Base-by-base conservation (phyloP, 2,113 vertebrate species). In the Neogobius melanostomus region DNA sequence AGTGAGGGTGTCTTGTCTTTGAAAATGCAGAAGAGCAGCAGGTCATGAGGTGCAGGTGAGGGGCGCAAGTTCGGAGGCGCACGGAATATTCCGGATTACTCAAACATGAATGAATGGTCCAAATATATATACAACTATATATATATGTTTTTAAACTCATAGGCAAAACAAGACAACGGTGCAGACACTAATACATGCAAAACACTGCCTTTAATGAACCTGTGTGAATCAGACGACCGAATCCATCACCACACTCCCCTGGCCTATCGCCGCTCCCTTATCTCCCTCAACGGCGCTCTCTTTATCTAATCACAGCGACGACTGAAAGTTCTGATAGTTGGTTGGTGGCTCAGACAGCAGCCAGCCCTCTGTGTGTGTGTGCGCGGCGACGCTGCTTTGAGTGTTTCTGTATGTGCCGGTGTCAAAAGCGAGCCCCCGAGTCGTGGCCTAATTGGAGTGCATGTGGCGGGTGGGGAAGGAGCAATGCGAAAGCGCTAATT, bases 361-460 rank as follows among this genome's bases (percentile, higher is more conserved):
- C 53, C 62, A 64, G 72, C 79, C 28, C 68, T 68, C 21, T 2
- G 21, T 21, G n/a, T n/a, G n/a, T n/a, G 53, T 21, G 50, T 68
- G 64, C 28, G 52, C 69, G 69, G 28, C 69, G 69, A 28, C 7
- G 15, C 12, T 8, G 17, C 53, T n/a, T 36, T 9, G 43, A 64
- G 15, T 47, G 15, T 46, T 10, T 46, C 8, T 68, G 59, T 43
- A 16, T 62, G 66, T 48, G 52, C 51, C 54, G 46, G 43, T 77
- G 70, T 71, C 63, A 36, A 28, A 74, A 75, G 77, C 44, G 50
- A 53, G 68, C 81, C 75, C 68, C 76, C 75, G 57, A 62, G 79
- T 68, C 75, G 74, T 42, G 70, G 75, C 70, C 77, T 88, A 87
- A 90, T 90, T 87, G 77, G 77, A 82, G 85, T 77, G 75, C 84